Evolutionary conservation across 2,888 invertebrate species (phyloP).

Genomic region (Campoletis raptor): DNA sequence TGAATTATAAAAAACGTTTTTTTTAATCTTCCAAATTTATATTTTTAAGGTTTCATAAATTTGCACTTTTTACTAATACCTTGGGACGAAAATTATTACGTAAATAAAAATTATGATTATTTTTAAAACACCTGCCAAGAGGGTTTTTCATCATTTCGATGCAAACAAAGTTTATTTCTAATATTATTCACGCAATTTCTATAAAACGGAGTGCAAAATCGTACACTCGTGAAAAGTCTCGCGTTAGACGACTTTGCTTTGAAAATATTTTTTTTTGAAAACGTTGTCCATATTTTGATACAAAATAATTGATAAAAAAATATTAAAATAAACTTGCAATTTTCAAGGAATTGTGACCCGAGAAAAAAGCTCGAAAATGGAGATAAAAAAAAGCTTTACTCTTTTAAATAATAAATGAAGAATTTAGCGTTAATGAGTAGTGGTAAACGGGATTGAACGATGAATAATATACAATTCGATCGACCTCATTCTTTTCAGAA

Average conservation of each 20-base stretch:
- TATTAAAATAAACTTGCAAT: not conserved
- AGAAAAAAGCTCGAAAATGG: not conserved
- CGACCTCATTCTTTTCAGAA: conserved; percentile 43
- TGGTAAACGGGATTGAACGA: conserved; percentile 3
- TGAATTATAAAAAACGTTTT: not conserved
- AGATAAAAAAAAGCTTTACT: not conserved
- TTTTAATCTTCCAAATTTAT: not conserved
- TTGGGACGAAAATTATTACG: too few species aligned
- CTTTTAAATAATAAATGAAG: not conserved
- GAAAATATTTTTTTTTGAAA: not conserved
- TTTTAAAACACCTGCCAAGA: not conserved
- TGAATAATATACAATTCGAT: conserved; percentile 24
- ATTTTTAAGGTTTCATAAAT: too few species aligned
- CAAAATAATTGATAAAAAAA: too few species aligned
- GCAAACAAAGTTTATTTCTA: not conserved
- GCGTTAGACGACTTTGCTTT: not conserved
- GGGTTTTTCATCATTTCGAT: not conserved
- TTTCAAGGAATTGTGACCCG: not conserved
- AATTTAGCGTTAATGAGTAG: not conserved
- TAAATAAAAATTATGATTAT: too few species aligned
- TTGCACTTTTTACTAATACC: too few species aligned
- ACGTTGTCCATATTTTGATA: too few species aligned
- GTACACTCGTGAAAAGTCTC: not conserved
- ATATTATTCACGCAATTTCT: not conserved
- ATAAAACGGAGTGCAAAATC: too few species aligned